These are phyloP conservation scores for Brachyhypopomus occidentalis DNA, from an alignment of 2,113 vertebrate species.

Conservation along the genomic window DNA sequence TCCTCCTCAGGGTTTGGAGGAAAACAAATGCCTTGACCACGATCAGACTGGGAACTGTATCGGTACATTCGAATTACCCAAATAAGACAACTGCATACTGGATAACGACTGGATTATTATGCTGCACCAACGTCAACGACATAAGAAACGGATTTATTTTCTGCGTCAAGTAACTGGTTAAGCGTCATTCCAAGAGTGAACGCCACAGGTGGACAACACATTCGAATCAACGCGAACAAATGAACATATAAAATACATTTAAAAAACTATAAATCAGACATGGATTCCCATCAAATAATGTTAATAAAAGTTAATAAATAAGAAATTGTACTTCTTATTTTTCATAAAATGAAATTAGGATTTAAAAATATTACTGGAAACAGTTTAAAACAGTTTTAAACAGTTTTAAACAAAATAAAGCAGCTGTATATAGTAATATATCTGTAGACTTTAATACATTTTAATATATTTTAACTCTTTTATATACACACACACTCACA, in stretches of 20 bases:
- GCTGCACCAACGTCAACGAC: neutral
- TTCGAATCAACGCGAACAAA: slow-evolving; percentile 1
- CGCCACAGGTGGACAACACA: slow-evolving; percentile 5
- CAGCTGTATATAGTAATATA: neutral
- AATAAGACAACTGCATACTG: slow-evolving; percentile 30
- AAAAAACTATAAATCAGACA: slow-evolving; percentile 28
- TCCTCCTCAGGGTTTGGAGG: neutral
- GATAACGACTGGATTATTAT: slow-evolving; percentile 7
- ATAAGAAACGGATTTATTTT: neutral
- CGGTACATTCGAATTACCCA: neutral
- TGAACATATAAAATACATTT: slow-evolving; percentile 17
- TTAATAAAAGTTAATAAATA: slow-evolving; percentile 30
- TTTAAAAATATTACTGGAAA: slow-evolving; percentile 11
- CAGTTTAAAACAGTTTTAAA: neutral
- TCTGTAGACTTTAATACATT: neutral
- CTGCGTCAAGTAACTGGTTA: neutral
- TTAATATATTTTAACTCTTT: slow-evolving; percentile 7
- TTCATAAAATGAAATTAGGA: neutral
- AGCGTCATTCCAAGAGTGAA: neutral
- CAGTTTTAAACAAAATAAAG: neutral
- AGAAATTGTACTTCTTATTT: neutral
- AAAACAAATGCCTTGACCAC: slow-evolving; percentile 1
- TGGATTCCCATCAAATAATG: slow-evolving; percentile 15
- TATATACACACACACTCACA: neutral
- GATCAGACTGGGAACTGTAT: neutral